A percentile compares a stretch with the other conserved stretches of the same genome.
phyloP scores from a whole-genome alignment of 2,797 vertebrate species.

The Margarornis squamiger region DNA sequence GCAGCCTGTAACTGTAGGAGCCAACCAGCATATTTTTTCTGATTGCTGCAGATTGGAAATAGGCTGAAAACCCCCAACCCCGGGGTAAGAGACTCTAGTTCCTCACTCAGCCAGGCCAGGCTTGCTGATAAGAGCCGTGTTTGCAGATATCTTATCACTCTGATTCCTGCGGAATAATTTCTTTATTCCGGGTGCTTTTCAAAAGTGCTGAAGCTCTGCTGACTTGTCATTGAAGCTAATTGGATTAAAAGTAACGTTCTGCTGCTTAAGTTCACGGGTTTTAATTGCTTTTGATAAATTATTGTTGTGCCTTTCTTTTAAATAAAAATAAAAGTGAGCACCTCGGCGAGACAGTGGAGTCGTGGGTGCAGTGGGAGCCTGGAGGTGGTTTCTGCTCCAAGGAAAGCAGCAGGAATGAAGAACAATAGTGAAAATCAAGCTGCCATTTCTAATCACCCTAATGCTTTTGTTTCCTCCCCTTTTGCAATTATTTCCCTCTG shows the following conservation, averaged over 20 bases:
- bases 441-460: constrained; percentile 4
- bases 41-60: background rate
- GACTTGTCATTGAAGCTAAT: constrained; percentile 18
- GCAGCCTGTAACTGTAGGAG: background rate
- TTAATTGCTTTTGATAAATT: constrained; percentile 32
- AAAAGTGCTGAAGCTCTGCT: background rate
- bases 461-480: background rate
- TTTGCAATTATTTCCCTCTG: background rate
- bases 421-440: background rate
- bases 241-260: constrained; percentile 44
- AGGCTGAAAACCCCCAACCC: background rate
- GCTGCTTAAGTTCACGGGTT: background rate
- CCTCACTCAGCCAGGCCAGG: background rate
- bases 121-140: background rate
- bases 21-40: background rate
- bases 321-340: background rate
- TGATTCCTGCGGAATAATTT: background rate
- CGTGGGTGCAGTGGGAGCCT: background rate
- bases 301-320: background rate
- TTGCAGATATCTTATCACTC: background rate
- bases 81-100: background rate
- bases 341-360: background rate
- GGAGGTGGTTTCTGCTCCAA: background rate
- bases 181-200: background rate
- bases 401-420: background rate